phyloP scores from a whole-genome alignment of 2,888 invertebrate species.

The Caenorhabditis sp. region DNA sequence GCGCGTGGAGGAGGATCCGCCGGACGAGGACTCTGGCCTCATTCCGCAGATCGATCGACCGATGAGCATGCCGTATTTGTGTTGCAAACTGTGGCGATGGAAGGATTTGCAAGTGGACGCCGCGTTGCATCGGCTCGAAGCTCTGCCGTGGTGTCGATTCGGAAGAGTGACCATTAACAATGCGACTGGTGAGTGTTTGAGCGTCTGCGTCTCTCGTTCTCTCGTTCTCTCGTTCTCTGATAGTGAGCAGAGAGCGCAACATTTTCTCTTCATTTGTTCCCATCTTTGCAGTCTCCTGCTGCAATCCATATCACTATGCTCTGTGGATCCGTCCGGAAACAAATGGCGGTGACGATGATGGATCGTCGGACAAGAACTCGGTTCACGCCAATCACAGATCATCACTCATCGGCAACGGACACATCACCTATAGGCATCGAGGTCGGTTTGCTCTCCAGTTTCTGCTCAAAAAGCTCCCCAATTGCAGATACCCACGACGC shows the following conservation, averaged over 20 bases:
- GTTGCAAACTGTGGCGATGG: conserved; percentile 79
- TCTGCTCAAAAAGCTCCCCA: not conserved
- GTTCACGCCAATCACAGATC: conserved; percentile 43
- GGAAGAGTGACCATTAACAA: conserved; percentile 78
- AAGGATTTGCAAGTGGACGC: conserved; percentile 78
- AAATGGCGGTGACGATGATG: conserved; percentile 62
- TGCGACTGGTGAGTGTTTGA: conserved; percentile 67
- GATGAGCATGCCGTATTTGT: conserved; percentile 78
- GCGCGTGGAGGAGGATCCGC: conserved; percentile 69
- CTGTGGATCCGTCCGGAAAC: conserved; percentile 76
- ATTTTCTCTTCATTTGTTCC: too few species aligned
- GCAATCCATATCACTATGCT: conserved; percentile 78
- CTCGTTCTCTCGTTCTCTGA: not conserved
- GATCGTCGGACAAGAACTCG: conserved; percentile 42
- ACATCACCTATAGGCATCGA: conserved; percentile 57
- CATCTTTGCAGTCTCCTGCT: conserved; percentile 70
- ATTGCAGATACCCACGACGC: conserved; percentile 49
- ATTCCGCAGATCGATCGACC: conserved; percentile 78
- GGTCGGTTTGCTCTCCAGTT: too few species aligned
- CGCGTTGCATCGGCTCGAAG: conserved; percentile 76
- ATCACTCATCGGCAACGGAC: conserved; percentile 58
- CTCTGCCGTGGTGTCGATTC: conserved; percentile 78
- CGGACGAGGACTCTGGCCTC: conserved; percentile 72
- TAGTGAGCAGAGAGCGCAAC: too few species aligned
- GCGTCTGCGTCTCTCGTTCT: not conserved